phyloP scores from a whole-genome alignment of 2,888 invertebrate genomes.

The Hirtodrosophila duncani region DNA sequence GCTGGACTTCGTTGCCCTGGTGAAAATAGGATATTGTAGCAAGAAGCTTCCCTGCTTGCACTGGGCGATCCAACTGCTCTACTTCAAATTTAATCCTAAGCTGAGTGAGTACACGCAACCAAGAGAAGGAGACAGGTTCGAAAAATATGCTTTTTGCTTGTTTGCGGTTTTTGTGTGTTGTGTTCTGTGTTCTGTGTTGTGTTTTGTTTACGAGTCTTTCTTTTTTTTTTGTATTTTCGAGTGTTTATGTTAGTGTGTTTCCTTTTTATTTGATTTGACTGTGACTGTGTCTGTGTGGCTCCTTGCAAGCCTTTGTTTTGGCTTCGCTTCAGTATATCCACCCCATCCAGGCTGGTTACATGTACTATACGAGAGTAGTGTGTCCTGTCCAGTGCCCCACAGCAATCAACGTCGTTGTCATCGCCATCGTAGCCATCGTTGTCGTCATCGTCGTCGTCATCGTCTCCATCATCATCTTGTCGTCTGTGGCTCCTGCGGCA shows the following conservation, averaged over 20 bases:
- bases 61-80: too few relatives aligned
- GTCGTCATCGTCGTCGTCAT: slow-evolving; percentile 12
- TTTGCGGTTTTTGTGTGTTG: slow-evolving; percentile 41
- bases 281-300: slow-evolving; percentile 5
- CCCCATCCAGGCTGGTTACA: too few relatives aligned
- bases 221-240: slow-evolving; percentile 15
- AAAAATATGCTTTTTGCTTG: slow-evolving; percentile 45
- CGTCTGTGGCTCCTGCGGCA: slow-evolving; percentile 68
- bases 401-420: slow-evolving; percentile 19
- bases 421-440: slow-evolving; percentile 11
- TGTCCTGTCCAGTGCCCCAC: slow-evolving; percentile 18
- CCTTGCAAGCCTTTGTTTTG: slow-evolving; percentile 45
- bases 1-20: too few relatives aligned
- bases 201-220: background rate
- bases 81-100: background rate
- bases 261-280: slow-evolving; percentile 53
- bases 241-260: slow-evolving; percentile 28
- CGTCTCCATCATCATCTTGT: slow-evolving; percentile 32
- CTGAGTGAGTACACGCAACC: background rate
- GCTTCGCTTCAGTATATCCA: background rate
- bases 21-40: too few relatives aligned
- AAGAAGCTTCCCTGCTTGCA: too few relatives aligned
- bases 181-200: slow-evolving; percentile 1
- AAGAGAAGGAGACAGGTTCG: background rate
- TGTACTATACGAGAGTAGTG: background rate